Evolutionary conservation across 2,888 invertebrate genomes (phyloP).

Genomic region (Drepanosiphum platanoidis): DNA sequence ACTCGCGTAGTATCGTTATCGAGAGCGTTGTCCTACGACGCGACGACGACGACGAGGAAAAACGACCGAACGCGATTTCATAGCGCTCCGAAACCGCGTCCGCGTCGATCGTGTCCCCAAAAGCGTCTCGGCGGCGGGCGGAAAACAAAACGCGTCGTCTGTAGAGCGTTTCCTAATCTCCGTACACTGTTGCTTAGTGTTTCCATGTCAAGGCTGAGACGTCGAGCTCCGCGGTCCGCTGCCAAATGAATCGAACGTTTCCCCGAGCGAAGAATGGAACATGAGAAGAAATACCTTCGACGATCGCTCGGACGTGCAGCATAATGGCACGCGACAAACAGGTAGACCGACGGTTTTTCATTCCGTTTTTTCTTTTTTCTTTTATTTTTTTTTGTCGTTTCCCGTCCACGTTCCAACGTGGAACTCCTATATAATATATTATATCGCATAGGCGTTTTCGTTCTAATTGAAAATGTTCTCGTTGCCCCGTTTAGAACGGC

Average conservation of each 20-base stretch:
- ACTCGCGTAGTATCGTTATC: not conserved
- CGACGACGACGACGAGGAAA: not conserved
- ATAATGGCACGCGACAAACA: slow-evolving; percentile 34
- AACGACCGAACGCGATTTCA: not conserved
- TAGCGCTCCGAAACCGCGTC: not conserved
- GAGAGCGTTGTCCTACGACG: not conserved
- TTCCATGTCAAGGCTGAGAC: slow-evolving; percentile 41
- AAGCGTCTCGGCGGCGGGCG: not conserved
- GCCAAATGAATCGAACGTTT: slow-evolving; percentile 38
- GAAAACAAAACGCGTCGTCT: not conserved
- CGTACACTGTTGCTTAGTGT: no score
- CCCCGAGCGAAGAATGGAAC: slow-evolving; percentile 11
- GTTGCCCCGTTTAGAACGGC: not conserved
- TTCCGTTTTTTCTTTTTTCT: not conserved
- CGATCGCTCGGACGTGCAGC: not conserved
- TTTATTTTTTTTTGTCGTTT: no score
- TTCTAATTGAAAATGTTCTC: no score
- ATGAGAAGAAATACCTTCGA: slow-evolving; percentile 17
- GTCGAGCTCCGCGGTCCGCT: not conserved
- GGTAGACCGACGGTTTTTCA: slow-evolving; percentile 2
- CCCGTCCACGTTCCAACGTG: no score
- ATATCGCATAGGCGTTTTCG: no score
- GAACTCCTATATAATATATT: no score
- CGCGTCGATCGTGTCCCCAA: not conserved
- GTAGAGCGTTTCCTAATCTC: not conserved